These are phyloP conservation scores for Hyphantria cunea DNA, from an alignment of 1,140 invertebrate genomes.

Conservation along the genomic window DNA sequence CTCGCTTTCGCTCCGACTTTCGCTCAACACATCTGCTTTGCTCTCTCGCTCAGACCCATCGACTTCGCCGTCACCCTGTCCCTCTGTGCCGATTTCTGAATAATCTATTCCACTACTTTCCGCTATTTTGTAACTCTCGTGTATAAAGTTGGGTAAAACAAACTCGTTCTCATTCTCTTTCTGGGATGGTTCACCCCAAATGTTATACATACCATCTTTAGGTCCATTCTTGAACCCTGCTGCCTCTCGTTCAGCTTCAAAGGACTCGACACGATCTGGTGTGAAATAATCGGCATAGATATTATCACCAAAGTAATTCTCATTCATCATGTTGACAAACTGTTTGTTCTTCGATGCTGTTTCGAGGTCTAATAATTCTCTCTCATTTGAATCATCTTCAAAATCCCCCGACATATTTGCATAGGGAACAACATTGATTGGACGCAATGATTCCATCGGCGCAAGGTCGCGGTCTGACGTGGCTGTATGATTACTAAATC, in stretches of 20 bases:
- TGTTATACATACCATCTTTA: slow-evolving; percentile 61
- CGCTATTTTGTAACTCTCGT: slow-evolving; percentile 73
- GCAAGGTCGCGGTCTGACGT: slow-evolving; percentile 46
- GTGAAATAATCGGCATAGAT: slow-evolving; percentile 75
- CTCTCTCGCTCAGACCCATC: slow-evolving; percentile 62
- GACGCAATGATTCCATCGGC: slow-evolving; percentile 61
- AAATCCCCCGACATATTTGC: slow-evolving; percentile 64
- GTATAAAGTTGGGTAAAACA: slow-evolving; percentile 74
- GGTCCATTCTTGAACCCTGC: slow-evolving; percentile 47
- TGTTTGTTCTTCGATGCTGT: slow-evolving; percentile 70
- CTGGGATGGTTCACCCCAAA: slow-evolving; percentile 71
- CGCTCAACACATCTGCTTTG: slow-evolving; percentile 80
- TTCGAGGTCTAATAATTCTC: slow-evolving; percentile 64
- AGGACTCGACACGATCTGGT: slow-evolving; percentile 71
- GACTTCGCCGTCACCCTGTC: slow-evolving; percentile 38
- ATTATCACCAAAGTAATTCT: slow-evolving; percentile 77
- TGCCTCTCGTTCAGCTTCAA: slow-evolving; percentile 65
- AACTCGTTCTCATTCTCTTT: slow-evolving; percentile 72
- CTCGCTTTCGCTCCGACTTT: slow-evolving; percentile 83
- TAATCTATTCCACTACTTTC: slow-evolving; percentile 63
- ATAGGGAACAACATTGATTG: slow-evolving; percentile 75
- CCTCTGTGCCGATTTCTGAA: slow-evolving; percentile 49
- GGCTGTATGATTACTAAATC: slow-evolving; percentile 55
- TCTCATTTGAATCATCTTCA: slow-evolving; percentile 64
- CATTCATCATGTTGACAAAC: slow-evolving; percentile 75